Evolutionary conservation across 2,797 vertebrate genomes (phyloP).

Genomic region (Tolypeutes matacus): DNA sequence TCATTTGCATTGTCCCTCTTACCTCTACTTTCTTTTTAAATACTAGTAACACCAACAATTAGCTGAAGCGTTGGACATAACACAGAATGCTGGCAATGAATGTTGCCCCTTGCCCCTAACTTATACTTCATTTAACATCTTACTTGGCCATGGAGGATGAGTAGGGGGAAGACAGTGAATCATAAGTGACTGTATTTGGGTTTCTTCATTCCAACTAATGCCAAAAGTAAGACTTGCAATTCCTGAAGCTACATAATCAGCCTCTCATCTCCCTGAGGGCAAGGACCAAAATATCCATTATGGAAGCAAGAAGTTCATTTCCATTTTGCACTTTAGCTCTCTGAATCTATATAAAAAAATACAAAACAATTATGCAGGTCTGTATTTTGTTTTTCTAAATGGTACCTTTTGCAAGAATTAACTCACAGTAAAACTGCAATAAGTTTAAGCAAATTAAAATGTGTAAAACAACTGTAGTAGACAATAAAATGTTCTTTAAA

Average conservation of each 20-base stretch:
- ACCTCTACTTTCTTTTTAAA: background rate
- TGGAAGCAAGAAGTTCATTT: conserved; percentile 1
- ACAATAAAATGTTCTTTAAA: conserved; percentile 52
- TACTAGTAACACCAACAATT: background rate
- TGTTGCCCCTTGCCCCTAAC: background rate
- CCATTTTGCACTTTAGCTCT: background rate
- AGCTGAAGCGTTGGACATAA: background rate
- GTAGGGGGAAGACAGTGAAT: background rate
- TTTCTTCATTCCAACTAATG: background rate
- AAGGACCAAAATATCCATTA: conserved; percentile 35
- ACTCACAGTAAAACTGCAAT: conserved; percentile 29
- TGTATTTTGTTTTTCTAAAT: background rate
- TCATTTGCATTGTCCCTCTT: background rate
- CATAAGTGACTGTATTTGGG: background rate
- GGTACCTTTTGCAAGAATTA: conserved; percentile 32
- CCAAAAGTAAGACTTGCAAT: background rate
- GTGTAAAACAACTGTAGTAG: background rate
- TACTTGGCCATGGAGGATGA: background rate
- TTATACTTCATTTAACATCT: background rate
- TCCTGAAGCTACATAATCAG: background rate
- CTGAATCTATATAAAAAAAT: background rate
- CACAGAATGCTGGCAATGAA: background rate
- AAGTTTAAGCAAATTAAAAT: conserved; percentile 47
- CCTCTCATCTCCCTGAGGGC: background rate
- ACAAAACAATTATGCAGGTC: background rate